A percentile compares a stretch with the other conserved stretches of the same genome.
Evolutionary conservation across 2,113 vertebrate genomes (phyloP).

Genomic region (Cryptotis parvus): DNA sequence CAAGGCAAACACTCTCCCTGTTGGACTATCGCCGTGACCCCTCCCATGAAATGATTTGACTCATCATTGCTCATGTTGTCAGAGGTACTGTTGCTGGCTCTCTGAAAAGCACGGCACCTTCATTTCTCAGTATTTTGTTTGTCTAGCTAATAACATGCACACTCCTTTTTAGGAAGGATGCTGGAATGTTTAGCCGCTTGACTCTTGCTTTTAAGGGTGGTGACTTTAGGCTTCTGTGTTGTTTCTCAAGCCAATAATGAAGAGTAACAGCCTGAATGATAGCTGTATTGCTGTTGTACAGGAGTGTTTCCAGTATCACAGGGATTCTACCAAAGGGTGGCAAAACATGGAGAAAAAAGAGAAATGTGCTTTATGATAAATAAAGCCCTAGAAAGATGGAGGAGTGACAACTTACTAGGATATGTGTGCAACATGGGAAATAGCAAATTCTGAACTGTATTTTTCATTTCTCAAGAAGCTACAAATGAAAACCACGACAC

Average conservation of each 20-base stretch:
- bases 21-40: no score
- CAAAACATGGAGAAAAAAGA: constrained; percentile 24
- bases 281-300: constrained; percentile 65
- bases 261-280: constrained; percentile 78
- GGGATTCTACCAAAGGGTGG: background rate
- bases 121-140: constrained; percentile 17
- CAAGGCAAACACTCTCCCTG: no score
- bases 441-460: background rate
- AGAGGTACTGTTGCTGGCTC: background rate
- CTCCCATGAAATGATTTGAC: constrained; percentile 51
- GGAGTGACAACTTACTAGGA: constrained; percentile 40
- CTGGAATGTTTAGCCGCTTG: constrained; percentile 19
- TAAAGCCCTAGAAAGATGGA: background rate
- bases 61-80: constrained; percentile 38
- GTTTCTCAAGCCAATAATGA: constrained; percentile 87
- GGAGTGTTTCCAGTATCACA: background rate
- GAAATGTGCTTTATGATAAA: background rate
- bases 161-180: constrained; percentile 60
- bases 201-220: no score
- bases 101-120: constrained; percentile 71
- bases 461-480: background rate
- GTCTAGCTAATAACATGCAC: constrained; percentile 52
- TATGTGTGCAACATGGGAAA: background rate
- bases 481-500: background rate
- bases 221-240: constrained; percentile 71